Base-by-base conservation (phyloP, 2,888 invertebrate genomes). In the Muschampia plurimacula region DNA sequence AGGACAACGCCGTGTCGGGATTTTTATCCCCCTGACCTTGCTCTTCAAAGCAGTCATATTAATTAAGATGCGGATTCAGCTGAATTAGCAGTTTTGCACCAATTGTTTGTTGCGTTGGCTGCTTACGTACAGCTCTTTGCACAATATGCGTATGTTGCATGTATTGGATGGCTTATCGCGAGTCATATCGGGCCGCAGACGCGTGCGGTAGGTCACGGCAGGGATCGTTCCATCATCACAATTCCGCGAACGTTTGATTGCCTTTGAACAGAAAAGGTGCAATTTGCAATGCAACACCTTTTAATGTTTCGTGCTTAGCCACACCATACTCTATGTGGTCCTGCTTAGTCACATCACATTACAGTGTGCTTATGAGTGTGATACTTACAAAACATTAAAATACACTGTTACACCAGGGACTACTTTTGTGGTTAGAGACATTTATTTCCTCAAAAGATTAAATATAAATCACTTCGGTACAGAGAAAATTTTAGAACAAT, bases 181-280 rank as follows among this genome's bases (percentile, higher is more conserved):
- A 22, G 49, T n/a, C 49, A n/a, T n/a, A n/a, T 13, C 5, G n/a
- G n/a, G 49, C 49, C 49, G 49, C 49, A 6, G 49, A n/a, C 49
- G 49, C 49, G 49, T 49, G 49, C 49, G n/a, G 49, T 49, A 49
- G 49, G 49, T 49, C 49, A n/a, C 49, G 49, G 49, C 49, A 8
- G 13, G 49, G 49, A n/a, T n/a, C 49, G 49, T 49, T 49, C 49
- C n/a, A 49, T 49, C 13, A 49, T n/a, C 13, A 8, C 13, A 22
- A 22, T 22, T 13, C 49, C 49, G 13, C 49, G 49, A 49, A 49
- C 49, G 49, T n/a, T 49, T n/a, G 49, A 49, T 49, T 49, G 13
- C 49, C 39, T 39, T 22, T 22, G 22, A 22, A 22, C 0, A 22
- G 22, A 22, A 22, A 22, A 22, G 22, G 22, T 22, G 22, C 22